phyloP scores from a whole-genome alignment of 2,113 vertebrate species.

The Chelonoidis abingdonii region DNA sequence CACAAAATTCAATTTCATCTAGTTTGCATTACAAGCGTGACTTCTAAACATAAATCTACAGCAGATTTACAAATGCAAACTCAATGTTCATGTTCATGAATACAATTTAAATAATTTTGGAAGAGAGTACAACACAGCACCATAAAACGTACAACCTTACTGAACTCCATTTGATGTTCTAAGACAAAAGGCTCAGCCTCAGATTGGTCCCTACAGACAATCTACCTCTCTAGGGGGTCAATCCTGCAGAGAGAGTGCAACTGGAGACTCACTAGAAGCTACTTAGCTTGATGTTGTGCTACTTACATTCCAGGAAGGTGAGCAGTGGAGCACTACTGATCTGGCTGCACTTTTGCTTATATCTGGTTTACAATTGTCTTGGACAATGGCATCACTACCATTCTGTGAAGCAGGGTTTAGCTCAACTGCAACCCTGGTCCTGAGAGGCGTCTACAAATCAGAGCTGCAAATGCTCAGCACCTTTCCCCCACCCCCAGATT shows the following conservation, averaged over 20 bases:
- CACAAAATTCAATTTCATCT: not conserved
- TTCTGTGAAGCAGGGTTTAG: not conserved
- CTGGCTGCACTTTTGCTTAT: not conserved
- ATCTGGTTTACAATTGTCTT: not conserved
- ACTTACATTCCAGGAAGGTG: not conserved
- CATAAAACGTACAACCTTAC: not conserved
- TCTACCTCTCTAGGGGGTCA: not conserved
- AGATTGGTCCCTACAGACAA: not conserved
- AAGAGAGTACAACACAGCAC: not conserved
- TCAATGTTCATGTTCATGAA: not conserved
- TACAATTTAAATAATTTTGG: not conserved
- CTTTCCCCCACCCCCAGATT: not conserved
- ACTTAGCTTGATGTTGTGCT: not conserved
- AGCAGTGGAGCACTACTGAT: not conserved
- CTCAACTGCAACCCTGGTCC: not conserved
- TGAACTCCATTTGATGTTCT: not conserved
- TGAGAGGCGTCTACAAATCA: conserved; percentile 26
- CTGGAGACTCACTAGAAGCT: not conserved
- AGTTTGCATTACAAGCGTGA: not conserved
- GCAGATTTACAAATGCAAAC: conserved; percentile 3
- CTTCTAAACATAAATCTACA: not conserved
- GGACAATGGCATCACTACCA: not conserved
- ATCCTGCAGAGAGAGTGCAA: not conserved
- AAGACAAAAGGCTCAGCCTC: not conserved
- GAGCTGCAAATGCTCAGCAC: not conserved